phyloP scores from a whole-genome alignment of 2,797 vertebrate genomes.

The Chrysocyon brachyurus region DNA sequence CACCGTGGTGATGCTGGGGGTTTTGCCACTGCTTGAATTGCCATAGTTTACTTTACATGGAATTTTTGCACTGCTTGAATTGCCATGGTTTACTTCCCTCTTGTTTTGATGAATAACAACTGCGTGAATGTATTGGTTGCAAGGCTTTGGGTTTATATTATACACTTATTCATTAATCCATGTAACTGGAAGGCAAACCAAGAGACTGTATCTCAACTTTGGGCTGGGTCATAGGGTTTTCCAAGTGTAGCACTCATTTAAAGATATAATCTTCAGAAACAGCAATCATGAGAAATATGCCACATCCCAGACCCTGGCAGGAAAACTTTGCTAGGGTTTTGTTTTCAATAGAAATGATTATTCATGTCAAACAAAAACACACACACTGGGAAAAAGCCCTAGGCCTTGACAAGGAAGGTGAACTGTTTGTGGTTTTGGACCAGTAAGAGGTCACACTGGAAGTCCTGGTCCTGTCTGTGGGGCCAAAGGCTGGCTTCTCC shows the following conservation, averaged over 20 bases:
- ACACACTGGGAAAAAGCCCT: background rate
- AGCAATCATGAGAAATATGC: background rate
- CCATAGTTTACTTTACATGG: background rate
- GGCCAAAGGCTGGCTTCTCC: no score
- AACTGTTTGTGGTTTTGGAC: background rate
- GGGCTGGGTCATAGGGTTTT: background rate
- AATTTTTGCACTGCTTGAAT: background rate
- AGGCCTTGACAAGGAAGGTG: background rate
- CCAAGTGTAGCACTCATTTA: background rate
- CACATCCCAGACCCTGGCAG: background rate
- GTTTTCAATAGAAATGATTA: background rate
- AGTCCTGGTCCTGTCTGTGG: background rate
- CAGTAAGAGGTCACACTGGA: background rate
- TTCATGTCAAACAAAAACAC: background rate
- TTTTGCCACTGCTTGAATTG: background rate
- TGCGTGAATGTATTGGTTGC: background rate
- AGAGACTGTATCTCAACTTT: no score
- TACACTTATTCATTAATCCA: background rate
- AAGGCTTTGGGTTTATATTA: background rate
- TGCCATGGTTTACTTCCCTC: background rate
- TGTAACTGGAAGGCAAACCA: background rate
- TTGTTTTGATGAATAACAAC: background rate
- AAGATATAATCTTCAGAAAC: background rate
- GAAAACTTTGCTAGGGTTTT: background rate
- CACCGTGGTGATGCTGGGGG: background rate